A percentile compares a stretch with the other conserved stretches of the same genome.
Conservation (phyloP, 2,797 vertebrate species). For the Syngnathus acus region DNA sequence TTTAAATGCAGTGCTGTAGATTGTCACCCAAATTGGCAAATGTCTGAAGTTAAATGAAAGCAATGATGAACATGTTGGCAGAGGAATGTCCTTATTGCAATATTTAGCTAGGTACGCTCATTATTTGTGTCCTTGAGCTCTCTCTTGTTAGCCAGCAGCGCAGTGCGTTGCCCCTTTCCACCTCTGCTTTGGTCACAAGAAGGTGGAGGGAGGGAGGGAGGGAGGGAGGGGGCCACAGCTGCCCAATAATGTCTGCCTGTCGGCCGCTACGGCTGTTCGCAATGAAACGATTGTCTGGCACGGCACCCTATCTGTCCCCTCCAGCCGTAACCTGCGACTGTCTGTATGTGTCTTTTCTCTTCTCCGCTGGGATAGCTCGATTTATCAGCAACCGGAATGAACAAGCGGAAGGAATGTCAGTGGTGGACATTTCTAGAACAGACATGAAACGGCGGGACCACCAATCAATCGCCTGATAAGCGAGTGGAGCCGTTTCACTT, state of each 20-base stretch:
- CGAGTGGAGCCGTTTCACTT: conserved; percentile 26
- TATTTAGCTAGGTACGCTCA: no score
- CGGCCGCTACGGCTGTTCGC: background rate
- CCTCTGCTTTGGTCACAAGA: conserved; percentile 48
- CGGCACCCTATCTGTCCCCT: conserved; percentile 14
- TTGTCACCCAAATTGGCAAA: no score
- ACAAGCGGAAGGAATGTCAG: conserved; percentile 19
- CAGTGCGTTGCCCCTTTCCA: conserved; percentile 1
- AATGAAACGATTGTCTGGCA: conserved; percentile 57
- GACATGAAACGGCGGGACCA: conserved; percentile 18
- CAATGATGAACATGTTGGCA: no score
- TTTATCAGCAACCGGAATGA: conserved; percentile 23
- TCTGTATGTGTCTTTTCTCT: conserved; percentile 31
- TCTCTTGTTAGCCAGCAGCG: no score
- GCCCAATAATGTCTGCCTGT: conserved; percentile 42
- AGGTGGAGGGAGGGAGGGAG: conserved; percentile 8
- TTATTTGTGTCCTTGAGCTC: no score
- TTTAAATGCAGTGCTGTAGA: no score
- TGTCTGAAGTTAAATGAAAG: no score
- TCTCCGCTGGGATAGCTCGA: conserved; percentile 17
- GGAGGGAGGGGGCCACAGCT: conserved; percentile 66
- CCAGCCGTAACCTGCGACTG: conserved; percentile 32
- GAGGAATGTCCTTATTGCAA: no score
- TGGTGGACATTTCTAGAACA: conserved; percentile 34
- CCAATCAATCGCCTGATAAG: conserved; percentile 18